Evolutionary conservation across 1,140 invertebrate species (phyloP).

Genomic region (Lerema accius): DNA sequence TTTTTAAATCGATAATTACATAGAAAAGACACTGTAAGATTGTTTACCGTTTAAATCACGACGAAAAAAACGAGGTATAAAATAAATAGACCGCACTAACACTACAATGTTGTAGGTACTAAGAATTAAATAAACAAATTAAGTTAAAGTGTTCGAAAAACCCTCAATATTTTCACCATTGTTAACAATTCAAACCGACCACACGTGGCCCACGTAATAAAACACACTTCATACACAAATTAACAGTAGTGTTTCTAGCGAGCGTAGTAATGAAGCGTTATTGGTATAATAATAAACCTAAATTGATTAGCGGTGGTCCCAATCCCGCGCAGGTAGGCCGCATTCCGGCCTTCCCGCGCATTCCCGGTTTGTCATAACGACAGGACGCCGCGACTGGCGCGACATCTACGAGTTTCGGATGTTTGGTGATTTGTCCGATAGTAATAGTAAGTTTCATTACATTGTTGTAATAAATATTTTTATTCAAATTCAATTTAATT

Average conservation of each 20-base stretch:
- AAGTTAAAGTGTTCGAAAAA: no score
- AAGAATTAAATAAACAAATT: no score
- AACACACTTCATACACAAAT: slow-evolving; percentile 60
- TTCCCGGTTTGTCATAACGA: slow-evolving; percentile 50
- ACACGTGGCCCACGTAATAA: slow-evolving; percentile 24
- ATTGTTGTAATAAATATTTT: no score
- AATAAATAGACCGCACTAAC: no score
- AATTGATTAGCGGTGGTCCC: slow-evolving; percentile 80
- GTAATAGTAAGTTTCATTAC: not conserved
- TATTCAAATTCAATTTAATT: no score
- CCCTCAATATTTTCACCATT: no score
- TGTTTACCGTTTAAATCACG: no score
- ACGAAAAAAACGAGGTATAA: no score
- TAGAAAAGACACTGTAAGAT: no score
- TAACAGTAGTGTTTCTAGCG: slow-evolving; percentile 15
- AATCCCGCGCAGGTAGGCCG: slow-evolving; percentile 75
- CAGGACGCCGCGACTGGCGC: slow-evolving; percentile 22
- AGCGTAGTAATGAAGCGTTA: slow-evolving; percentile 74
- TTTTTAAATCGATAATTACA: no score
- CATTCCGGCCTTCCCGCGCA: slow-evolving; percentile 61
- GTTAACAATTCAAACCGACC: no score
- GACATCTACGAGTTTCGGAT: slow-evolving; percentile 18
- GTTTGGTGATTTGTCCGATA: not conserved
- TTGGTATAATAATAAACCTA: slow-evolving; percentile 79
- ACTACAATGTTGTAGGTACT: no score